Conservation (phyloP, 2,113 vertebrate genomes). For the Morone saxatilis region DNA sequence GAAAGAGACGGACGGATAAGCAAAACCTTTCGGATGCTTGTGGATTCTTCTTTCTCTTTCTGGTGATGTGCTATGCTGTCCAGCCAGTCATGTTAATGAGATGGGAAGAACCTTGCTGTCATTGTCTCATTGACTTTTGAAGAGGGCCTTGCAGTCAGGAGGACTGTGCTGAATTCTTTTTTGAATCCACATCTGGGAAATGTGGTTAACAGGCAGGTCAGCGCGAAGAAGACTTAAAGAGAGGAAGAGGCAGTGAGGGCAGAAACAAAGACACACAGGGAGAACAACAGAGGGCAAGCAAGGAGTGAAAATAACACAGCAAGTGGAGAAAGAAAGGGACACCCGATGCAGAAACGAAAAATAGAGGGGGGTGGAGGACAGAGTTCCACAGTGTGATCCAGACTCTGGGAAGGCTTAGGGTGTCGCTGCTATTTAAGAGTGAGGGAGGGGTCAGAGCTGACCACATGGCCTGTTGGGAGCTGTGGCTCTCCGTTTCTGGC, state of each 20-base stretch:
- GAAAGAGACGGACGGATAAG: slow-evolving; percentile 9
- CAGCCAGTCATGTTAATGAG: slow-evolving; percentile 54
- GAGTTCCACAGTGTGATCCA: slow-evolving; percentile 45
- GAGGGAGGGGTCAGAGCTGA: slow-evolving; percentile 45
- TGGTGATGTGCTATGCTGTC: slow-evolving; percentile 42
- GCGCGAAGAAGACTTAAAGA: slow-evolving; percentile 2
- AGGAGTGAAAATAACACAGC: not conserved
- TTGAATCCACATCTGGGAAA: slow-evolving; percentile 32
- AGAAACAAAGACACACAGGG: not conserved
- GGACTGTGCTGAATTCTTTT: slow-evolving; percentile 26
- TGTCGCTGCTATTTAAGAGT: slow-evolving; percentile 47
- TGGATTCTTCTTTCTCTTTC: slow-evolving; percentile 36
- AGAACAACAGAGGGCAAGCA: slow-evolving; percentile 22
- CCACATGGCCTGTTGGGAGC: slow-evolving; percentile 66
- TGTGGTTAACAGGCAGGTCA: slow-evolving; percentile 55
- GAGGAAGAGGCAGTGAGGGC: not conserved
- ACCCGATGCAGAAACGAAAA: slow-evolving; percentile 22
- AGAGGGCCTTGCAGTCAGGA: slow-evolving; percentile 28
- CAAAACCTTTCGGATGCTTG: slow-evolving; percentile 27
- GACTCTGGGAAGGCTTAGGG: slow-evolving; percentile 32
- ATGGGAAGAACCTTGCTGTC: slow-evolving; percentile 48
- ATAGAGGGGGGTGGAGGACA: slow-evolving; percentile 4
- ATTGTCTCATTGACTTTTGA: slow-evolving; percentile 62
- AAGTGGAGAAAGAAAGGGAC: slow-evolving; percentile 4
- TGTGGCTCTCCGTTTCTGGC: slow-evolving; percentile 48